A percentile compares a stretch with the other conserved stretches of the same genome.
phyloP scores from a whole-genome alignment of 2,888 invertebrate genomes.

The Drosophila anceps region DNA sequence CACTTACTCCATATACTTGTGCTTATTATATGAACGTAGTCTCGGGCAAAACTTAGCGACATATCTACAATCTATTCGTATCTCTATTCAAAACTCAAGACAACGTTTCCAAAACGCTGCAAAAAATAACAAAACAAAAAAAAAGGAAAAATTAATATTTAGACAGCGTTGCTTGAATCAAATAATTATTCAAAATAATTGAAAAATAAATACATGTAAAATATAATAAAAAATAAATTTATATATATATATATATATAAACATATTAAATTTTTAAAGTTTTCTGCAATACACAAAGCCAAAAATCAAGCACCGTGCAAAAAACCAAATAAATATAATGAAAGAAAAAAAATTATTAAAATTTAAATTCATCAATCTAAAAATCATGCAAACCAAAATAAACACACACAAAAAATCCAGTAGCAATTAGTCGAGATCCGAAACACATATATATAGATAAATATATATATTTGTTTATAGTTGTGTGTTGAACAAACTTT shows the following conservation, averaged over 20 bases:
- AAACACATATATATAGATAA: slow-evolving; percentile 31
- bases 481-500: slow-evolving; percentile 22
- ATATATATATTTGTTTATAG: slow-evolving; percentile 1
- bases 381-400: slow-evolving; percentile 23
- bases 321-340: slow-evolving; percentile 43
- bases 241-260: background rate
- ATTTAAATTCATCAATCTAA: slow-evolving; percentile 54
- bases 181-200: slow-evolving; percentile 76
- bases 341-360: slow-evolving; percentile 43
- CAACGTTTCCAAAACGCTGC: slow-evolving; percentile 72
- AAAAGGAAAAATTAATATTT: background rate
- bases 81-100: slow-evolving; percentile 43
- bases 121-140: slow-evolving; percentile 7
- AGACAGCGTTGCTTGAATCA: slow-evolving; percentile 53
- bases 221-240: slow-evolving; percentile 55
- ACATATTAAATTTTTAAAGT: slow-evolving; percentile 22
- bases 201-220: slow-evolving; percentile 65
- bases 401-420: slow-evolving; percentile 32
- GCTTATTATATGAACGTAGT: slow-evolving; percentile 56
- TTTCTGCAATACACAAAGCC: slow-evolving; percentile 60
- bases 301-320: slow-evolving; percentile 72
- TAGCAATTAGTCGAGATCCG: slow-evolving; percentile 61
- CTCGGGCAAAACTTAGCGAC: slow-evolving; percentile 69
- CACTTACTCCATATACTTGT: slow-evolving; percentile 37
- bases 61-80: slow-evolving; percentile 65